phyloP scores from a whole-genome alignment of 2,113 vertebrate genomes.

The Dipodomys ordii region DNA sequence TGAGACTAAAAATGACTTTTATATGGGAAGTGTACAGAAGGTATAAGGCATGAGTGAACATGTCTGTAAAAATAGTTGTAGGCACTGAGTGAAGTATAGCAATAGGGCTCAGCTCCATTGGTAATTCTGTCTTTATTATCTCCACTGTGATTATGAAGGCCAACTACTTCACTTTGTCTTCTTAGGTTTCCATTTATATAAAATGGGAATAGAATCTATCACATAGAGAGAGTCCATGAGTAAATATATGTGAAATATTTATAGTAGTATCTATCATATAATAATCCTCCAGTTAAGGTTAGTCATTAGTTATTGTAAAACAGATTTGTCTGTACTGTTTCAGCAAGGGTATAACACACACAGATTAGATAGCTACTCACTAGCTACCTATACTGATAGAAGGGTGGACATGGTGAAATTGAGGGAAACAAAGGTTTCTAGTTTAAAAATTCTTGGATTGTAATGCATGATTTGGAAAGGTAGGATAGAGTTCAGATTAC shows the following conservation, averaged over 20 bases:
- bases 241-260: conserved; percentile 51
- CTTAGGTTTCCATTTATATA: not conserved
- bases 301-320: conserved; percentile 11
- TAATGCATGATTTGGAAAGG: not conserved
- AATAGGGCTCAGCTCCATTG: not conserved
- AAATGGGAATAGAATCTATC: not conserved
- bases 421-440: not conserved
- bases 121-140: not conserved
- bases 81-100: not conserved
- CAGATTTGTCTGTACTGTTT: not conserved
- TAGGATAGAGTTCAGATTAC: not conserved
- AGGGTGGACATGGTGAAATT: not conserved
- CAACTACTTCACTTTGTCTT: not conserved
- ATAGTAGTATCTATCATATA: not conserved
- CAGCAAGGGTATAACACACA: not conserved
- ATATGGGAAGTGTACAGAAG: not conserved
- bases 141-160: not conserved
- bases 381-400: not conserved
- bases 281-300: not conserved
- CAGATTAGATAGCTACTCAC: not conserved
- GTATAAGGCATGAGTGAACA: not conserved
- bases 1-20: not conserved
- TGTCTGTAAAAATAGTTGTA: not conserved
- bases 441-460: not conserved
- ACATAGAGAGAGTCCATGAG: not conserved